These are phyloP conservation scores for Uropetala carovei DNA, from an alignment of 2,888 invertebrate genomes.

Conservation along the genomic window DNA sequence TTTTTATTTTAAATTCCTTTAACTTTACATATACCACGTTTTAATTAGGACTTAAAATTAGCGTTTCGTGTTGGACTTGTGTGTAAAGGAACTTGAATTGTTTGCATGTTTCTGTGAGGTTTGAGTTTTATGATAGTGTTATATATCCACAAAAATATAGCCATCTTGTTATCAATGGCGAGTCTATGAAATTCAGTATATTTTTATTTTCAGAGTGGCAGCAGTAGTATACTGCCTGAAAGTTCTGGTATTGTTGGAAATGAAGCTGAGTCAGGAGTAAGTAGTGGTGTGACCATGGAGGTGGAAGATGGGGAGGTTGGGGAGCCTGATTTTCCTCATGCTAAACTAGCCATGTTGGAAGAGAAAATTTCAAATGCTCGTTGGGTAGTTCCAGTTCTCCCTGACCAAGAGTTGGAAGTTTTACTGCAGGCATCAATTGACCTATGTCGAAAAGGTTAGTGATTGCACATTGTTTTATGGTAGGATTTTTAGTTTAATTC, in stretches of 20 bases:
- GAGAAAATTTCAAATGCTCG: constrained; percentile 97
- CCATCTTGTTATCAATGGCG: too few species aligned
- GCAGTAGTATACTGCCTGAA: constrained; percentile 73
- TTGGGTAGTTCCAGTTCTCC: constrained; percentile 98
- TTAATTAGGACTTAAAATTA: too few species aligned
- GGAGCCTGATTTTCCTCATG: constrained; percentile 89
- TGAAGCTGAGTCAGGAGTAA: constrained; percentile 69
- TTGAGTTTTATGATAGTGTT: too few species aligned
- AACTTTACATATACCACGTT: too few species aligned
- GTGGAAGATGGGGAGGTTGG: constrained; percentile 72
- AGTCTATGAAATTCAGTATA: too few species aligned
- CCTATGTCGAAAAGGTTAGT: constrained; percentile 87
- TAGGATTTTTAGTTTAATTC: too few species aligned
- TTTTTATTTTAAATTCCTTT: too few species aligned
- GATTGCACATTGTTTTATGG: neutral
- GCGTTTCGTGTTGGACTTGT: too few species aligned
- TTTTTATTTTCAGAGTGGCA: constrained; percentile 34
- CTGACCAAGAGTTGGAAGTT: constrained; percentile 96
- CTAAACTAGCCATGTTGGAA: constrained; percentile 91
- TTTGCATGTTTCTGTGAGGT: too few species aligned
- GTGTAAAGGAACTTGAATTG: too few species aligned
- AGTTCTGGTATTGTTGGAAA: constrained; percentile 73
- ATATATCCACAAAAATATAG: too few species aligned
- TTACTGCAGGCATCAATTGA: constrained; percentile 93
- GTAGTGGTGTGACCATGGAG: constrained; percentile 67